Conservation (phyloP, 1,140 invertebrate species). For the Microplitis demolitor region DNA sequence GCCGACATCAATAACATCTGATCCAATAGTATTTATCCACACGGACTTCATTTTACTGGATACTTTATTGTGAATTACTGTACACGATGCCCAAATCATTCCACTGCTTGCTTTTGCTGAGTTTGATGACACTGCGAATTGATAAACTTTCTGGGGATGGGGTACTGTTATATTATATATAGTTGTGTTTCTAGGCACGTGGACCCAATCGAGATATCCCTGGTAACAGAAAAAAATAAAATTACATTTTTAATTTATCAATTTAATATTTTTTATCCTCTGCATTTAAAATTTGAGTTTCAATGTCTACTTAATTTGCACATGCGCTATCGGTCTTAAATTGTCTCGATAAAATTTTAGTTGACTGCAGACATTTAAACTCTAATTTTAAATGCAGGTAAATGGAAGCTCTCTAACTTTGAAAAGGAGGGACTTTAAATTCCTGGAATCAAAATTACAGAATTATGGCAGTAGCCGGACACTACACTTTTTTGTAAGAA, state of each 20-base stretch:
- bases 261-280: too few relatives aligned
- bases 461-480: too few relatives aligned
- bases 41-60: slow-evolving; percentile 72
- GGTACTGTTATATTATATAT: slow-evolving; percentile 62
- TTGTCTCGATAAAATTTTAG: too few relatives aligned
- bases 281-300: too few relatives aligned
- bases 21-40: slow-evolving; percentile 64
- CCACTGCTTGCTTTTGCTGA: slow-evolving; percentile 69
- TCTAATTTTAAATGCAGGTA: too few relatives aligned
- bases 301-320: too few relatives aligned
- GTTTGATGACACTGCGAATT: slow-evolving; percentile 77
- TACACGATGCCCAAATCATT: slow-evolving; percentile 79
- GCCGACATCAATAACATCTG: slow-evolving; percentile 66
- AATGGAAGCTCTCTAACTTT: too few relatives aligned
- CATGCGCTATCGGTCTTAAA: too few relatives aligned
- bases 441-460: too few relatives aligned
- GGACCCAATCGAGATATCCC: slow-evolving; percentile 67
- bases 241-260: slow-evolving; percentile 5
- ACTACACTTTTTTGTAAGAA: too few relatives aligned
- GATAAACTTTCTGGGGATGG: slow-evolving; percentile 61
- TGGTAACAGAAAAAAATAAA: slow-evolving; percentile 20
- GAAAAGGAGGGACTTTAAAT: too few relatives aligned
- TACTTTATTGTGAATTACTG: slow-evolving; percentile 71
- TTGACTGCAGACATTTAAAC: too few relatives aligned
- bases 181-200: slow-evolving; percentile 55